Base-by-base conservation (phyloP, 2,113 vertebrate species). In the Polypterus bichir region DNA sequence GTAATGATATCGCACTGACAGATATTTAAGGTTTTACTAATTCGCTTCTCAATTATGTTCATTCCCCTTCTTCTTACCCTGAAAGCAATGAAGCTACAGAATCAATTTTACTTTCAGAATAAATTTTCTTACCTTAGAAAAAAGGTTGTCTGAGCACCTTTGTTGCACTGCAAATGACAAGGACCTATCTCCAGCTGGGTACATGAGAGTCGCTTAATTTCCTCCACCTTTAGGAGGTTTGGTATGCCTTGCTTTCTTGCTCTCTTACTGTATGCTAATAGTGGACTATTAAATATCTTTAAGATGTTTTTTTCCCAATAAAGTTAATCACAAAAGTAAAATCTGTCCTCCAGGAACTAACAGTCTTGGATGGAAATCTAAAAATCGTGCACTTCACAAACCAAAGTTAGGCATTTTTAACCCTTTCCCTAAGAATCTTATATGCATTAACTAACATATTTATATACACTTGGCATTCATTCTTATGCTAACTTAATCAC, bases 1-100 rank as follows among this genome's bases (percentile, higher is more conserved):
- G 89, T 97, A 95, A 98, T 97, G 91, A 96, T 91, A 93, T 97
- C 86, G 91, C 90, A 88, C 85, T 80, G 79, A 68, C 81, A 87
- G 83, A 89, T 90, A 90, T 91, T 92, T 92, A 92, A 89, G 87
- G 75, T 89, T 82, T 88, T 86, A 81, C 88, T 93, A 91, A 95
- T 92, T 94, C 88, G 85, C 75, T 74, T 85, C 87, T 89, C 90
- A 86, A 88, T 92, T 89, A 88, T 79, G 74, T 70, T 71, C 73
- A 66, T 77, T 80, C 72, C 78, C 71, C 79, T 73, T 71, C 79
- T 85, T 64, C 66, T 74, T 77, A 74, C 77, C 73, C 73, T 65
- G 68, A 64, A 79, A 75, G 79, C 80, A 75, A 72, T 70, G 69
- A 74, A 71, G 84, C 45, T 54, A 76, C 73, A 80, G 79, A 89